A percentile compares a stretch with the other conserved stretches of the same genome.
Evolutionary conservation across 2,888 invertebrate genomes (phyloP).

Genomic region (Hypomecis punctinalis): DNA sequence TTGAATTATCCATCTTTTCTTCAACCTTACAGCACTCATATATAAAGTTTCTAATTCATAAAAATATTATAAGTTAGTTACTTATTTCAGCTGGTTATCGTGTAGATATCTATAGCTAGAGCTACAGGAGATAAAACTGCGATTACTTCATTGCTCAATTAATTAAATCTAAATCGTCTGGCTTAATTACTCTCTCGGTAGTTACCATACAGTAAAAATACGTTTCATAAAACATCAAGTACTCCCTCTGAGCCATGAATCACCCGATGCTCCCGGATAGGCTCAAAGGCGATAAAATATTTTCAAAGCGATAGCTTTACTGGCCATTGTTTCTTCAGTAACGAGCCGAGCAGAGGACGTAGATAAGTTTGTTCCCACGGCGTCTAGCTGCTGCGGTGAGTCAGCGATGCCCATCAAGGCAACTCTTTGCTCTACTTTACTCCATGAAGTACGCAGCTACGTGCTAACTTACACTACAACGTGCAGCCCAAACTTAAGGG

Average conservation of each 20-base stretch:
- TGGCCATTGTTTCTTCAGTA: constrained; percentile 48
- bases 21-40: no score
- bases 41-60: no score
- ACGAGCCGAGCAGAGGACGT: constrained; percentile 51
- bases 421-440: constrained; percentile 60
- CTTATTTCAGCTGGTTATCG: no score
- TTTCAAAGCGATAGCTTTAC: constrained; percentile 39
- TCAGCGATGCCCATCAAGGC: constrained; percentile 64
- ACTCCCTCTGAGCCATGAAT: constrained; percentile 12
- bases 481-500: constrained; percentile 56
- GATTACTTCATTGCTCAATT: no score
- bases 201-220: no score
- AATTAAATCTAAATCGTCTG: no score
- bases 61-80: no score
- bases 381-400: constrained; percentile 59
- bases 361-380: constrained; percentile 67
- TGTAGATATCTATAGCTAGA: no score
- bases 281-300: constrained; percentile 40
- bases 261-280: constrained; percentile 28
- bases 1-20: no score
- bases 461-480: constrained; percentile 64
- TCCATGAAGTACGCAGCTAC: constrained; percentile 49
- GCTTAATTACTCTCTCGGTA: no score
- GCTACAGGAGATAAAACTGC: no score
- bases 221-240: background rate